Evolutionary conservation across 2,113 vertebrate species (phyloP), one percentile per base, ranked within the genome.

Genomic region (Pangasianodon gigas): DNA sequence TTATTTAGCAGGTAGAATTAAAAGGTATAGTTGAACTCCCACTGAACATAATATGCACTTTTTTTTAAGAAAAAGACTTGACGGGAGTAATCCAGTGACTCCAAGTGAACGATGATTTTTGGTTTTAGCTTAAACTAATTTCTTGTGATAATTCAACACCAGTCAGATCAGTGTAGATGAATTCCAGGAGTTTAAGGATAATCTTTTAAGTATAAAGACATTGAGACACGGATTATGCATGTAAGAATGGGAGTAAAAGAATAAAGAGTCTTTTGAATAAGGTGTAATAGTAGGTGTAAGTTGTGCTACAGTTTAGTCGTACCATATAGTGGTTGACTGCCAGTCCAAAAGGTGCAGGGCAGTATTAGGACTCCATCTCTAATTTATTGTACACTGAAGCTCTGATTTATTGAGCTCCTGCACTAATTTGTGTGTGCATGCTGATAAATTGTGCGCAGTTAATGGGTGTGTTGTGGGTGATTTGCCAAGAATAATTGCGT

Each of bases 1-100:
- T 21, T 3, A 1, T 71, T 41, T 21, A 58, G 46, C 24, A 85
- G 51, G 44, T 48, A 29, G 51, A 3, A 48, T 51, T 26, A n/a
- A 46, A 48, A 48, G n/a, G 11, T 32, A 32, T 0, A 21, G 37
- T 41, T 21, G 19, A 75, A 37, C n/a, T 74, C 5, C 1, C 2
- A 21, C 9, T 26, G 29, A 14, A 48, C 41, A 48, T 44, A 19
- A 24, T 24, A 21, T 13, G 18, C 2, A 21, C 32, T n/a, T 44
- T 44, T 21, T 41, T 21, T 19, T 44, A 1, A 8, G 16, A 75
- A 9, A 19, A 19, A 18, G 0, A 41, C 21, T 10, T n/a, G n/a
- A 19, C 0, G 1, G 18, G 6, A 21, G 18, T 21, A 8, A n/a
- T n/a, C n/a, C n/a, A n/a, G n/a, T n/a, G n/a, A 41, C 1, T n/a